Conservation (phyloP, 2,888 invertebrate genomes). For the Eurytoma adleriae region DNA sequence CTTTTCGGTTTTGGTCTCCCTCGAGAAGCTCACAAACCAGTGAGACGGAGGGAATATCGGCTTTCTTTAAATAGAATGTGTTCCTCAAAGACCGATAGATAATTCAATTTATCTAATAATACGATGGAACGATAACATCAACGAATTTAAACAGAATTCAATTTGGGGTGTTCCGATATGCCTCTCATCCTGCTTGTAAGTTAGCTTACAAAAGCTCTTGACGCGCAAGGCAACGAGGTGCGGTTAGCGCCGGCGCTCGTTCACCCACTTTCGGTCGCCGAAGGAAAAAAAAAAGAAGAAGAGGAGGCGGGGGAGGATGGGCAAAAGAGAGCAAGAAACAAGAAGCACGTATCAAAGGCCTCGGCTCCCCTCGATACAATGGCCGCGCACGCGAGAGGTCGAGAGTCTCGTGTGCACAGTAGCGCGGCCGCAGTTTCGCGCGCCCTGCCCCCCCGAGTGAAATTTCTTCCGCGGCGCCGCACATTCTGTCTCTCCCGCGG, state of each 20-base stretch:
- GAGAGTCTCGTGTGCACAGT: background rate
- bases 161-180: no score
- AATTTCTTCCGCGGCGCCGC: background rate
- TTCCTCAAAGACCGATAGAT: no score
- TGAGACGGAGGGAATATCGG: no score
- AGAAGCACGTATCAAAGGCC: slow-evolving; percentile 11
- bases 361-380: background rate
- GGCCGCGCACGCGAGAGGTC: background rate
- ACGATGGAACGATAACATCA: no score
- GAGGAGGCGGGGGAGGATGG: background rate
- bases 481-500: background rate
- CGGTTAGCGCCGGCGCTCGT: slow-evolving; percentile 6
- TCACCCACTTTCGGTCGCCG: slow-evolving; percentile 6
- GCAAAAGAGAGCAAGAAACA: background rate
- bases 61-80: no score
- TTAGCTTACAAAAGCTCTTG: no score
- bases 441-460: background rate
- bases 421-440: background rate
- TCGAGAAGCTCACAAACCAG: no score
- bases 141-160: no score
- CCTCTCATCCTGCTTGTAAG: no score
- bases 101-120: no score
- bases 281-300: background rate
- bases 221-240: no score
- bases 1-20: no score